Conservation (phyloP, 2,113 vertebrate species). For the Carettochelys insculpta region DNA sequence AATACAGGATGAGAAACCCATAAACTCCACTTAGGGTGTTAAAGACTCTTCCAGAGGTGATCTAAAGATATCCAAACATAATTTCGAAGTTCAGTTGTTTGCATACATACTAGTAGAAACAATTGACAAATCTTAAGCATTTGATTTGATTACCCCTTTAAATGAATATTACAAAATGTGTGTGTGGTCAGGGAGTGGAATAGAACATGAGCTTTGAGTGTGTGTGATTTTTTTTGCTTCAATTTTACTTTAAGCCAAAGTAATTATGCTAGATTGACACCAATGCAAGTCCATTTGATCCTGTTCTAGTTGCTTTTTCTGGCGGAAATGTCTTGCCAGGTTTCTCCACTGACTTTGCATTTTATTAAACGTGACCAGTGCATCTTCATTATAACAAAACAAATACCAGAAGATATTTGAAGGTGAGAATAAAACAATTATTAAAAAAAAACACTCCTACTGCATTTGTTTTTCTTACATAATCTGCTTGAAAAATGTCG, state of each 20-base stretch:
- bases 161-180: no score
- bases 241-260: background rate
- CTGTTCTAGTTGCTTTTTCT: background rate
- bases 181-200: no score
- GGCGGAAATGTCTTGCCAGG: background rate
- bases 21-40: background rate
- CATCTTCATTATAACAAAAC: no score
- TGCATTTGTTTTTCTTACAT: background rate
- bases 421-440: no score
- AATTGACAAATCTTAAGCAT: background rate
- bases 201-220: background rate
- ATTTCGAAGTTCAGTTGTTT: background rate
- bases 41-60: background rate
- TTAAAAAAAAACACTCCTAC: no score
- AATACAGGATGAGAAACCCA: background rate
- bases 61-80: background rate
- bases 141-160: no score
- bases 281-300: background rate
- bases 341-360: background rate
- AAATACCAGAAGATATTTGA: no score
- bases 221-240: background rate
- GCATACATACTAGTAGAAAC: background rate
- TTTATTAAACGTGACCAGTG: no score
- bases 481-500: background rate
- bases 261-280: background rate